Evolutionary conservation across 1,140 invertebrate genomes (phyloP).

Genomic region (Macrocentrus cingulum): DNA sequence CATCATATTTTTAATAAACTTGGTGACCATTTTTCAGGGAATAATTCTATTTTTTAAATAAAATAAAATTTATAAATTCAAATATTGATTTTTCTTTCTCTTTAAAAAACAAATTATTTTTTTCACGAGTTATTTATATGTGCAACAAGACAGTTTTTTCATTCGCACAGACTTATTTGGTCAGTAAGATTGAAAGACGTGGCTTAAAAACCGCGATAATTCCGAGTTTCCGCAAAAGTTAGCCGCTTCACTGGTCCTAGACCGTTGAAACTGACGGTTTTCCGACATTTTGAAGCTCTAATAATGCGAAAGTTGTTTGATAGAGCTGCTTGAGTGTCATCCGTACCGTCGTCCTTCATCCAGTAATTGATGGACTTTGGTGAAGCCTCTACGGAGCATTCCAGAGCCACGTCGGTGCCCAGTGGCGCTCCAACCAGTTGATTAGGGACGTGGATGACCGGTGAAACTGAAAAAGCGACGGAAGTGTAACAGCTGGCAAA

Average conservation of each 20-base stretch:
- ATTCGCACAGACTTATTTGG: neutral
- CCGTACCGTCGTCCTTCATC: constrained; percentile 76
- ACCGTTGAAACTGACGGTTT: constrained; percentile 4
- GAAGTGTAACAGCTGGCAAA: constrained; percentile 34
- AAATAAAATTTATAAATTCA: too few species aligned
- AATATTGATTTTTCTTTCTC: too few species aligned
- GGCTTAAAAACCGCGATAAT: constrained; percentile 19
- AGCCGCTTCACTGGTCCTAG: constrained; percentile 6
- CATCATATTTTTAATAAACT: too few species aligned
- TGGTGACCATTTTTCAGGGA: too few species aligned
- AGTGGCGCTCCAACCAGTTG: constrained; percentile 85
- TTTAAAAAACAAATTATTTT: too few species aligned
- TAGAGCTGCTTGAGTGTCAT: too few species aligned
- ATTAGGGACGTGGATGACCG: constrained; percentile 85
- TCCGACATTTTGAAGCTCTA: too few species aligned
- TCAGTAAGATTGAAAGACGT: too few species aligned
- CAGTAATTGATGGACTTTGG: constrained; percentile 89
- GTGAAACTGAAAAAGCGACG: constrained; percentile 69
- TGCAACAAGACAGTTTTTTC: neutral
- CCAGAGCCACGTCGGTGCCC: constrained; percentile 81
- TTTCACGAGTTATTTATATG: neutral
- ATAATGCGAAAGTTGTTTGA: too few species aligned
- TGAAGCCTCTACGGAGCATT: constrained; percentile 87
- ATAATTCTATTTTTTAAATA: too few species aligned
- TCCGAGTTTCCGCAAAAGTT: constrained; percentile 22